These are phyloP conservation scores for Phaonia tiefii DNA, from an alignment of 2,888 invertebrate genomes.

Conservation along the genomic window DNA sequence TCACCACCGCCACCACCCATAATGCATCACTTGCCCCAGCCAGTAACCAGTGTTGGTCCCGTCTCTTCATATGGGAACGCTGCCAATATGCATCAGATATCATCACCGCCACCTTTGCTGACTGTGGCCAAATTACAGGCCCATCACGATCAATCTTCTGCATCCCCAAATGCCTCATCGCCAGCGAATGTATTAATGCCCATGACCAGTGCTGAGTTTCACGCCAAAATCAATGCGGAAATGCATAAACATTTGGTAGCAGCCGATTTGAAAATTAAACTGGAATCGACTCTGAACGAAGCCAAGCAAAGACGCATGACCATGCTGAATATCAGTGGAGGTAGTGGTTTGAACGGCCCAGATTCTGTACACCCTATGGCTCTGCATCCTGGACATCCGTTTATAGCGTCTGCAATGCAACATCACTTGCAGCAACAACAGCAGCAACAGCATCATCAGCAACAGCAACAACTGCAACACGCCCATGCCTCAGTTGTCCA, in stretches of 20 bases:
- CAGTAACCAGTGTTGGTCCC: constrained; percentile 70
- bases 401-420: constrained; percentile 71
- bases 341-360: constrained; percentile 30
- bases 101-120: constrained; percentile 76
- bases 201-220: constrained; percentile 74
- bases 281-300: constrained; percentile 76
- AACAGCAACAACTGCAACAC: constrained; percentile 71
- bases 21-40: constrained; percentile 72
- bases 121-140: constrained; percentile 71
- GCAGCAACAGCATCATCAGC: constrained; percentile 73
- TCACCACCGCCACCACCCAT: constrained; percentile 65
- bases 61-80: constrained; percentile 61
- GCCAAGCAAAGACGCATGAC: constrained; percentile 74
- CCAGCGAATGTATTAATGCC: constrained; percentile 70
- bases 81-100: constrained; percentile 74
- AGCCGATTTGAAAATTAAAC: constrained; percentile 78
- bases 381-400: constrained; percentile 71
- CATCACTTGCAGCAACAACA: constrained; percentile 75
- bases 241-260: constrained; percentile 79
- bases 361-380: constrained; percentile 62
- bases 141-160: constrained; percentile 74
- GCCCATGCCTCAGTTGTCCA: constrained; percentile 14
- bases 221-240: constrained; percentile 79
- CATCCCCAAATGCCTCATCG: constrained; percentile 74
- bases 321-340: constrained; percentile 67